A percentile compares a stretch with the other conserved stretches of the same genome.
These are phyloP conservation scores for Leucania comma DNA, from an alignment of 2,888 invertebrate species.

Conservation along the genomic window DNA sequence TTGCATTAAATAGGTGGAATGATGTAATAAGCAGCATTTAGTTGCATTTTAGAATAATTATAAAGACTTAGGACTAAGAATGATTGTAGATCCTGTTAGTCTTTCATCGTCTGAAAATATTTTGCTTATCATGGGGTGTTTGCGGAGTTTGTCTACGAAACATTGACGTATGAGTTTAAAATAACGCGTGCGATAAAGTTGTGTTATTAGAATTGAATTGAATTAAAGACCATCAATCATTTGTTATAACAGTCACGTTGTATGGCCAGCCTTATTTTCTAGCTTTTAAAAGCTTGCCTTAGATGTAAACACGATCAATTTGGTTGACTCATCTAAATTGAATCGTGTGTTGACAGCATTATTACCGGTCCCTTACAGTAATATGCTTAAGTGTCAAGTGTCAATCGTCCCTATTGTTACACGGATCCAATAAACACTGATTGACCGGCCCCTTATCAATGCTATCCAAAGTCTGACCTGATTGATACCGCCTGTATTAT, in stretches of 20 bases:
- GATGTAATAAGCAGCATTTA: no score
- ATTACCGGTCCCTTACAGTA: slow-evolving; percentile 23
- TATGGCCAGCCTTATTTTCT: neutral
- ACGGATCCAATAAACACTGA: slow-evolving; percentile 38
- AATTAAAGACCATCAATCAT: no score
- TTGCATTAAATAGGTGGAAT: neutral
- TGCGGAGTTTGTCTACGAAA: no score
- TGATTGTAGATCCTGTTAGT: no score
- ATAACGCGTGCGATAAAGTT: no score
- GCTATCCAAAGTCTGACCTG: slow-evolving; percentile 16
- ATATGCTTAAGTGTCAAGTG: slow-evolving; percentile 35
- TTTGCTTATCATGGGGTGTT: no score
- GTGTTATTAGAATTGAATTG: no score
- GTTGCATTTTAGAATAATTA: no score
- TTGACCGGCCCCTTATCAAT: slow-evolving; percentile 46
- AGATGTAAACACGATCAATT: neutral
- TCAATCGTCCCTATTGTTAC: slow-evolving; percentile 45
- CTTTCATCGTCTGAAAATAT: no score
- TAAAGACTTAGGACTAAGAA: no score
- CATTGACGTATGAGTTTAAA: no score
- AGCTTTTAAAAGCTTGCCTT: neutral
- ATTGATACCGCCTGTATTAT: slow-evolving; percentile 34
- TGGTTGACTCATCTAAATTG: neutral
- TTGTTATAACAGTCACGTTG: neutral
- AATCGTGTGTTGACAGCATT: slow-evolving; percentile 22